Evolutionary conservation across 2,113 vertebrate genomes (phyloP), one percentile per base, ranked within the genome.

Genomic region (Serilophus lunatus): DNA sequence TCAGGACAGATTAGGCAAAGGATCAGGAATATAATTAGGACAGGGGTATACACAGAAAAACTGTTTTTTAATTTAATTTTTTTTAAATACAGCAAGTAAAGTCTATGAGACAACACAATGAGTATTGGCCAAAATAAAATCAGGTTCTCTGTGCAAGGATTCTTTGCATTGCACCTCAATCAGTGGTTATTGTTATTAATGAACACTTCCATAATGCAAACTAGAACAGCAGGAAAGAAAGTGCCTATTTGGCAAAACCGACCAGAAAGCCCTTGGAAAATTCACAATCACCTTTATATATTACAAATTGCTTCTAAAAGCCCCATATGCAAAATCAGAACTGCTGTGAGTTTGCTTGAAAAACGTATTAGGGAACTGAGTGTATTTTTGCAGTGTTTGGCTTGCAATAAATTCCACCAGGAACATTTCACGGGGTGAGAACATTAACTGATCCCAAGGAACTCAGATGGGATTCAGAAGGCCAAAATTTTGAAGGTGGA

Each of bases 211-310:
- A 18, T 20, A 28, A 66, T 5, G 31, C 44, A 59, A 70, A 47
- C 74, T 75, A 85, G 25, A 72, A 66, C 44, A 59, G 92, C 28
- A 65, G 44, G 66, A 2, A 80, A 54, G 33, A 33, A 49, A 89
- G 7, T 64, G 71, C 50, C 69, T 38, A 33, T 76, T 72, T 94
- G 91, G 93, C 84, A 93, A 97, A 97, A 90, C 38, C 66, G 95
- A 86, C 14, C 70, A 78, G 89, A 93, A 95, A 93, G 56, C 26
- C 40, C n/a, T 84, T 11, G 13, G 42, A 82, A 93, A 81, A 88
- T 4, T 18, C 29, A 49, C 45, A 18, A 61, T n/a, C 1, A 1
- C 25, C 28, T 85, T 64, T 50, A 10, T 47, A 25, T 0, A 0
- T 63, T 13, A 57, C 2, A 47, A 87, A 74, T 54, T 33, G 33